phyloP scores from a whole-genome alignment of 2,888 invertebrate genomes.

The Agelastica alni region DNA sequence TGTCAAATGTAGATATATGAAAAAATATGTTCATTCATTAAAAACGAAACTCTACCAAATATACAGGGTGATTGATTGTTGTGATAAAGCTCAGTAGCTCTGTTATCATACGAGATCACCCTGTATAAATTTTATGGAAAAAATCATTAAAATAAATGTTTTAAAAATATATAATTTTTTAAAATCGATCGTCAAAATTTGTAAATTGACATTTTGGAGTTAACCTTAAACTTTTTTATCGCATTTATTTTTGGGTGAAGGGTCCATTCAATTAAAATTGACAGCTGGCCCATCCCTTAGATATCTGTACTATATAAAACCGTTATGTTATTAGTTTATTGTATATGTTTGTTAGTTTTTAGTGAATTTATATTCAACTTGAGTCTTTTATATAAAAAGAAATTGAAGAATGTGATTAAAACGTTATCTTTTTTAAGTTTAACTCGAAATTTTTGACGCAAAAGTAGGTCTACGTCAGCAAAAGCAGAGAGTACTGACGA shows the following conservation, averaged over 20 bases:
- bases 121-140: too few species aligned
- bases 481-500: conserved; percentile 17
- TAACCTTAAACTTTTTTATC: conserved; percentile 29
- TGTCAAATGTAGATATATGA: too few species aligned
- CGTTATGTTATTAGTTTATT: conserved; percentile 57
- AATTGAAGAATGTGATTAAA: conserved; percentile 51
- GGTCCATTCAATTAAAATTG: conserved; percentile 9
- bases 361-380: conserved; percentile 51
- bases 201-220: conserved; percentile 6
- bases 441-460: conserved; percentile 47
- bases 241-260: conserved; percentile 48
- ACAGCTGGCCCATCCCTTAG: conserved; percentile 33
- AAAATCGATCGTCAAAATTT: background rate
- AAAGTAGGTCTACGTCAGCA: conserved; percentile 42
- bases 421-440: conserved; percentile 47
- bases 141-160: too few species aligned
- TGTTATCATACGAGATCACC: too few species aligned
- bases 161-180: background rate
- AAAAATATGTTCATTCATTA: too few species aligned
- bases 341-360: conserved; percentile 57
- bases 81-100: too few species aligned
- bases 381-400: conserved; percentile 44
- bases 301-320: conserved; percentile 49
- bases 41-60: too few species aligned
- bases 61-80: too few species aligned